phyloP scores from a whole-genome alignment of 2,113 vertebrate species.

The Petrocephalus zakoni region DNA sequence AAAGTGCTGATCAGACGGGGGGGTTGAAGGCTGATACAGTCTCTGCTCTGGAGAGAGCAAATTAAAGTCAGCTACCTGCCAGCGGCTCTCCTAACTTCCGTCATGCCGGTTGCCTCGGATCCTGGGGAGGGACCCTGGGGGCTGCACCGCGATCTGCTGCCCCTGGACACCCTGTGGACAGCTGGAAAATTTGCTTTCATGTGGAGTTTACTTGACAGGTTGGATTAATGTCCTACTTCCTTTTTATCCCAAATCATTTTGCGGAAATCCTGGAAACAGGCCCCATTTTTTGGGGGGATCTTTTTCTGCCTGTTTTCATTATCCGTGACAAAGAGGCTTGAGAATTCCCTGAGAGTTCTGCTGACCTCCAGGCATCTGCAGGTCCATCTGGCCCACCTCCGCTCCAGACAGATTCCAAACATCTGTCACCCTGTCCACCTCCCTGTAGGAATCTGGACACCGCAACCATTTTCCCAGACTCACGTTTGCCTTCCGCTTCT shows the following conservation, averaged over 20 bases:
- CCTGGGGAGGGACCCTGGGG: background rate
- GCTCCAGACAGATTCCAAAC: background rate
- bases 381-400: background rate
- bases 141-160: background rate
- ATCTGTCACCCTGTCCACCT: background rate
- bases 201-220: background rate
- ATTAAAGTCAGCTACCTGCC: constrained; percentile 19
- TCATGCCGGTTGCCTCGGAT: background rate
- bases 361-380: background rate
- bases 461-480: no score
- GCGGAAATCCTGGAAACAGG: background rate
- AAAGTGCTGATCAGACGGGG: constrained; percentile 19
- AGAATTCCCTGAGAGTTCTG: background rate
- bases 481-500: background rate
- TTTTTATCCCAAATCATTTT: background rate
- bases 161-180: background rate
- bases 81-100: background rate
- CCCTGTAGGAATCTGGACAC: background rate
- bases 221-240: background rate
- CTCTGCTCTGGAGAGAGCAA: constrained; percentile 13
- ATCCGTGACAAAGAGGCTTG: background rate
- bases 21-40: background rate
- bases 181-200: background rate
- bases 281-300: background rate
- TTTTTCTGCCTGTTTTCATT: background rate